A percentile compares a stretch with the other conserved stretches of the same genome.
Evolutionary conservation across 2,113 vertebrate species (phyloP).

Genomic region (Chitala chitala): DNA sequence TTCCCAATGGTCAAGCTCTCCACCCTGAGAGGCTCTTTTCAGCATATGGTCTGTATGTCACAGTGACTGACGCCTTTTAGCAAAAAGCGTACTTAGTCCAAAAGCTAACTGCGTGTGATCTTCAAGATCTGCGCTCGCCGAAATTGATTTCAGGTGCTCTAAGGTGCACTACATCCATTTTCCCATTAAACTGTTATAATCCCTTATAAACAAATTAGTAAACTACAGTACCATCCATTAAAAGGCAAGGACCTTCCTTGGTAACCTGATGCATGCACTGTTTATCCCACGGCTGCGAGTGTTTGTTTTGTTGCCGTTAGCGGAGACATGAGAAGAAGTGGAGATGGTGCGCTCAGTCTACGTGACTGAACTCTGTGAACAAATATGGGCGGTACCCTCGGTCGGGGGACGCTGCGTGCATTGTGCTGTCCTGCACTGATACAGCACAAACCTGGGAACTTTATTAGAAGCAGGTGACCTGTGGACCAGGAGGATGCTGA

Average conservation of each 20-base stretch:
- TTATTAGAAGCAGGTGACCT: slow-evolving; percentile 36
- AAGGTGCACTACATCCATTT: slow-evolving; percentile 48
- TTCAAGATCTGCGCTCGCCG: slow-evolving; percentile 52
- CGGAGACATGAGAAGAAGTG: slow-evolving; percentile 18
- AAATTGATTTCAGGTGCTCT: slow-evolving; percentile 63
- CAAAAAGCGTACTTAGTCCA: background rate
- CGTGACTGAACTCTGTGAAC: slow-evolving; percentile 3
- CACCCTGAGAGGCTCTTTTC: background rate
- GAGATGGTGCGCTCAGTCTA: slow-evolving; percentile 37
- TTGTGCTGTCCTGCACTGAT: slow-evolving; percentile 7
- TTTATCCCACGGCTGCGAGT: slow-evolving; percentile 56
- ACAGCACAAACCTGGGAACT: slow-evolving; percentile 20
- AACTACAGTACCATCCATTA: slow-evolving; percentile 56
- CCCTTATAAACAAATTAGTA: slow-evolving; percentile 61
- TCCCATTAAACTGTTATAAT: slow-evolving; percentile 52
- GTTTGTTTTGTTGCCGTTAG: slow-evolving; percentile 60
- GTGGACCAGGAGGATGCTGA: slow-evolving; percentile 37
- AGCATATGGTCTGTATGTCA: slow-evolving; percentile 16
- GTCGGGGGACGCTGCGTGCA: slow-evolving; percentile 26
- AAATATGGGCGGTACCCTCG: slow-evolving; percentile 28
- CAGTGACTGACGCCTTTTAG: background rate
- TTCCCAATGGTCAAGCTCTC: background rate
- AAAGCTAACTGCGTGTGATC: slow-evolving; percentile 45
- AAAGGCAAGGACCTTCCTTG: slow-evolving; percentile 36
- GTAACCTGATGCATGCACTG: slow-evolving; percentile 51